Evolutionary conservation across 2,113 vertebrate genomes (phyloP), one percentile per base, ranked within the genome.

Genomic region (Verasper variegatus): DNA sequence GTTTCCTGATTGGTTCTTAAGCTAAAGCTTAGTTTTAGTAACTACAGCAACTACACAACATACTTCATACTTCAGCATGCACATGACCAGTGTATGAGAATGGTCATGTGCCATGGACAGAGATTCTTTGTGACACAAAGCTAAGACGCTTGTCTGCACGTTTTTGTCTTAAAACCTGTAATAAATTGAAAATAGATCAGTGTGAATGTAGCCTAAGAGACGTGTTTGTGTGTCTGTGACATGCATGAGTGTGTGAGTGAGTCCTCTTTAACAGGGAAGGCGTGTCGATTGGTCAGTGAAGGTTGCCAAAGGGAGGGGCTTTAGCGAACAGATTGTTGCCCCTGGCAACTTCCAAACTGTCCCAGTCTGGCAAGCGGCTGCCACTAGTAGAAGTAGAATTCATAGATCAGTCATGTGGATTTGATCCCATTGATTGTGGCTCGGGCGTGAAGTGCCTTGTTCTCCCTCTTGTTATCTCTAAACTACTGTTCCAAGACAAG

Each of bases 241-340:
- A 66, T 75, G 71, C 61, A 20, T 59, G 42, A 68, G 61, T 79
- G 62, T 85, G 23, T 67, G 24, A 52, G 20, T 45, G 51, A 74
- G 59, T 74, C 52, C 64, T 69, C 3, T 68, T 69, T 55, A 62
- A 85, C 15, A 63, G 45, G 51, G 54, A 74, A 78, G 84, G 75
- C 51, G 59, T 83, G 86, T 77, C 76, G 70, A 56, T 23, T 52
- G 58, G 72, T 60, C 74, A 65, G 42, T 31, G 73, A 76, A 68
- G 54, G 67, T 71, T 84, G 87, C 87, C 82, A 81, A 66, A 52
- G 67, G 86, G 87, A 84, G 83, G 88, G 67, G 82, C 67, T 47
- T 72, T 37, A 62, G 17, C 49, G 85, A 89, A 86, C 93, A 94
- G 91, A 92, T 93, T 94, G 89, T 91, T 87, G 90, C 92, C 86